Conservation (phyloP, 53 echinoderm and acorn worm genomes). For the Henricia sp. region DNA sequence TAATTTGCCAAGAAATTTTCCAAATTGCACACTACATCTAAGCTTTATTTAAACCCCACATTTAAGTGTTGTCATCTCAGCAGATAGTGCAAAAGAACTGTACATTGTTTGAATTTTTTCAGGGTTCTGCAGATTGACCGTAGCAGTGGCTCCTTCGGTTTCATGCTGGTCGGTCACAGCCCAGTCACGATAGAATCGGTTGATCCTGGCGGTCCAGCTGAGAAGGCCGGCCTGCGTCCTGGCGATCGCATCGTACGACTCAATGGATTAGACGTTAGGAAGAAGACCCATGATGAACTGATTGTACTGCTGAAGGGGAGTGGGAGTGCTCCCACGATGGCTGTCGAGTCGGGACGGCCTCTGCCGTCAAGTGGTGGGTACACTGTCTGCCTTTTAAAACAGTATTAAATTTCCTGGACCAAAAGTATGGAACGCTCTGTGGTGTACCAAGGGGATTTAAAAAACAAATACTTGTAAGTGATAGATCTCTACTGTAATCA, state of each 20-base stretch:
- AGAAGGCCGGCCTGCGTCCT: slow-evolving; percentile 80
- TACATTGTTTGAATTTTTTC: no score
- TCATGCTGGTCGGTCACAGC: slow-evolving; percentile 86
- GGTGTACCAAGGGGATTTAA: no score
- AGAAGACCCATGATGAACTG: slow-evolving; percentile 88
- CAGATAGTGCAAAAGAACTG: no score
- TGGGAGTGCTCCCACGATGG: slow-evolving; percentile 86
- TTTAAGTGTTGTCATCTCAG: no score
- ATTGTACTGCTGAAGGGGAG: slow-evolving; percentile 85
- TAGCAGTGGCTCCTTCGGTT: slow-evolving; percentile 91
- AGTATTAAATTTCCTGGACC: no score
- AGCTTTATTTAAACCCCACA: no score
- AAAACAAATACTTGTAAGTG: no score
- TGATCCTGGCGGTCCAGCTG: slow-evolving; percentile 89
- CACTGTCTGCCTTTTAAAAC: no score
- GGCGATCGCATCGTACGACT: slow-evolving; percentile 93
- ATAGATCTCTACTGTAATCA: no score
- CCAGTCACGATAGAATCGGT: slow-evolving; percentile 95
- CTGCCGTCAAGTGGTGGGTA: slow-evolving; percentile 81
- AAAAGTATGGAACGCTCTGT: no score
- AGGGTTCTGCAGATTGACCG: slow-evolving; percentile 87
- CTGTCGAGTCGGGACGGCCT: slow-evolving; percentile 84
- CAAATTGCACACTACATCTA: no score
- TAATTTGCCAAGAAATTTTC: no score
- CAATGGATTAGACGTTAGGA: slow-evolving; percentile 84